These are phyloP conservation scores for Eptesicus fuscus DNA, from an alignment of 2,113 vertebrate species.

Conservation along the genomic window DNA sequence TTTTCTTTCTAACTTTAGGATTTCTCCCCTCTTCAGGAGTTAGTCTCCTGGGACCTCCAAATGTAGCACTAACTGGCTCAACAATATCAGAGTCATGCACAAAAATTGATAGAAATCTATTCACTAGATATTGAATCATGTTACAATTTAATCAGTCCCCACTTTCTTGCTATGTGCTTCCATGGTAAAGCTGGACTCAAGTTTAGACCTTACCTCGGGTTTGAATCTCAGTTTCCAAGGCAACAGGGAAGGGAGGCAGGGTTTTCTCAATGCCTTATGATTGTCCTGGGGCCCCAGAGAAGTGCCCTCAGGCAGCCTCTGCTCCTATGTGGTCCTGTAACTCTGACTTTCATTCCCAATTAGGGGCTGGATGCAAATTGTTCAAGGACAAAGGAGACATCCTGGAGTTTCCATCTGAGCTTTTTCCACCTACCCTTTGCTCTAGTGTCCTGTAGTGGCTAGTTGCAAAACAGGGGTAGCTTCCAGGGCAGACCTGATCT, in stretches of 20 bases:
- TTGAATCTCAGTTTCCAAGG: not conserved
- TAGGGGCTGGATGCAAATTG: not conserved
- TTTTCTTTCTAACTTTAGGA: not conserved
- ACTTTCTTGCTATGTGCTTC: not conserved
- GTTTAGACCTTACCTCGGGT: not conserved
- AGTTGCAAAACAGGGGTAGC: not conserved
- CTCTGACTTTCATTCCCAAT: not conserved
- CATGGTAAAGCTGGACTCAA: not conserved
- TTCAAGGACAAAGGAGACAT: not conserved
- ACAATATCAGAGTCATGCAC: constrained; percentile 4
- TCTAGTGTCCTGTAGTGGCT: not conserved
- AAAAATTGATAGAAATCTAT: constrained; percentile 39
- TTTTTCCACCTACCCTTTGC: not conserved
- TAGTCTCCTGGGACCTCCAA: constrained; percentile 9
- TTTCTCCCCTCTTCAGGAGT: not conserved
- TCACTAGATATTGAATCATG: constrained; percentile 38
- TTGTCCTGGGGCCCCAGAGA: not conserved
- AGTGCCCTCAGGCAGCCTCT: not conserved
- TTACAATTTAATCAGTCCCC: not conserved
- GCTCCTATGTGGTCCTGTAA: fast-evolving
- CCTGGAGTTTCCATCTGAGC: not conserved
- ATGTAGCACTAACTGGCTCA: not conserved
- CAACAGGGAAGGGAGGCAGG: not conserved
- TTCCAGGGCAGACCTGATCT: not conserved
- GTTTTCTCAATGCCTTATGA: not conserved